Percentiles rank a stretch among this genome's conserved stretches.
These are phyloP conservation scores for Marasmarcha lunaedactyla DNA, from an alignment of 2,888 invertebrate genomes.

Conservation along the genomic window DNA sequence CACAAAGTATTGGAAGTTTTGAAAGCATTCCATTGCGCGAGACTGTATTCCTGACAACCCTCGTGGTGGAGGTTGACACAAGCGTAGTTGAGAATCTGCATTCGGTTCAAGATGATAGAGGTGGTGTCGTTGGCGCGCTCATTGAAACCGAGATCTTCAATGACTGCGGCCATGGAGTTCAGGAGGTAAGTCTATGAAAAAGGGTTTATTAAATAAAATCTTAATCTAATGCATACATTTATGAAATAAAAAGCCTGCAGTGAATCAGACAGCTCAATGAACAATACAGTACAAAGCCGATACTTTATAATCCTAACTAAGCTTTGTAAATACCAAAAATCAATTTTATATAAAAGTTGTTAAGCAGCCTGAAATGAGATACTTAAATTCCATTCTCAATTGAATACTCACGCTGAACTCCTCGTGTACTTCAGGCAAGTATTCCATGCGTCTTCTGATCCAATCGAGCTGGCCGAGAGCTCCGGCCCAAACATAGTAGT, in stretches of 20 bases:
- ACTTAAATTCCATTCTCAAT: no score
- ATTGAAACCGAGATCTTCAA: constrained; percentile 61
- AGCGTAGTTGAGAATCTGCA: constrained; percentile 71
- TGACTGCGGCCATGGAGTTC: constrained; percentile 49
- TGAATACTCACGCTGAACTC: constrained; percentile 30
- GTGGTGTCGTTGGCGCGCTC: constrained; percentile 51
- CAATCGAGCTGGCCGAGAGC: constrained; percentile 68
- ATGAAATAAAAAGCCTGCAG: not conserved
- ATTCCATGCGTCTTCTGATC: constrained; percentile 47
- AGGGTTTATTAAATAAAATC: not conserved
- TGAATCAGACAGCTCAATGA: no score
- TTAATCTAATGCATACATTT: not conserved
- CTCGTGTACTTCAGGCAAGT: constrained; percentile 32
- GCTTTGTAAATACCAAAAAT: no score
- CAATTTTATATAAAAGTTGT: no score
- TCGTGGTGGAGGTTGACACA: constrained; percentile 72
- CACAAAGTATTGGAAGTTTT: constrained; percentile 26
- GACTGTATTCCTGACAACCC: constrained; percentile 65
- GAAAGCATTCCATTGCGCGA: constrained; percentile 37
- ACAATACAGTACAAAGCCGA: no score
- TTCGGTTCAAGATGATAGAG: constrained; percentile 70
- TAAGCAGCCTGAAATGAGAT: no score
- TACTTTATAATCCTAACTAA: no score
- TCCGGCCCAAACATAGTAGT: constrained; percentile 83
- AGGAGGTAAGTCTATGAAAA: constrained; percentile 50